Evolutionary conservation across 2,797 vertebrate genomes (phyloP), one percentile per base, ranked within the genome.

Genomic region (Lates japonicus): DNA sequence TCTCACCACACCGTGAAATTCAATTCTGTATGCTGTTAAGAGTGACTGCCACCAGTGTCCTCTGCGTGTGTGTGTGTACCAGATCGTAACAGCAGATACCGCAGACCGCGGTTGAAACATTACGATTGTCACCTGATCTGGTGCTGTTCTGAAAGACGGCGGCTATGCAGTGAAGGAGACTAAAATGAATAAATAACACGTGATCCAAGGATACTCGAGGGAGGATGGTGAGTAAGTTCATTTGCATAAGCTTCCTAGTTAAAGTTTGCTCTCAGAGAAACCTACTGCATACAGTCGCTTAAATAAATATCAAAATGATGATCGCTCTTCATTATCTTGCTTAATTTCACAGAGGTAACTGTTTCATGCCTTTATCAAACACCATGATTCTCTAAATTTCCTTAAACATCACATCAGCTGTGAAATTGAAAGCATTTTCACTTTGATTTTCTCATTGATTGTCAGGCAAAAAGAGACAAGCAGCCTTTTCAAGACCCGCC

Each of bases 131-230:
- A 86, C 75, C 82, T 88, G 82, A 83, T 84, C 73, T n/a, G 5
- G 6, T 65, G 70, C 22, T 83, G 82, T 81, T 81, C 52, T 77
- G 63, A 68, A 68, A 89, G 51, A 61, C 42, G n/a, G 35, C 41
- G 1, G 70, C 76, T 85, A 77, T 73, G 80, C 82, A 80, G 42
- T 58, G 64, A 75, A 81, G 58, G 42, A 87, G 59, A 80, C 76
- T 54, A 74, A 63, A 78, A 90, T 87, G 81, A 86, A 82, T 76
- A 83, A 83, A 84, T 84, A 89, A 76, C 75, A 67, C 7, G 83
- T 88, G n/a, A 84, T 89, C 88, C 90, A 85, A 86, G 88, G 90
- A 90, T 85, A 91, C 88, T 10, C n/a, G 85, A 74, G 71, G 77
- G 72, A 86, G 78, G 80, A 82, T 75, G 88, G 83, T 79, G 88